These are phyloP conservation scores for Drosophila nigromelanica DNA, from an alignment of 1,140 invertebrate genomes.

Conservation along the genomic window DNA sequence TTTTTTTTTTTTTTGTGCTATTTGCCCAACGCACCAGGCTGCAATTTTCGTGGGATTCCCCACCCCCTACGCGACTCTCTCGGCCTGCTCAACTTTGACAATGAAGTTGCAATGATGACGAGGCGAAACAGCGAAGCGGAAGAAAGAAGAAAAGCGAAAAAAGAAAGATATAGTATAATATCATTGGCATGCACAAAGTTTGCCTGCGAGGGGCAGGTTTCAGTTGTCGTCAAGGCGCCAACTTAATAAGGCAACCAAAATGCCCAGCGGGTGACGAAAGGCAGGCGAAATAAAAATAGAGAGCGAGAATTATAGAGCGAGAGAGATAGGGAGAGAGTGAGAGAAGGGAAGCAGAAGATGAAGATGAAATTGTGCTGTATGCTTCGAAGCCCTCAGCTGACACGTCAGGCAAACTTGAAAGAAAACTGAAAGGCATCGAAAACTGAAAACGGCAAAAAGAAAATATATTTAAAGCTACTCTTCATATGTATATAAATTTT, in stretches of 20 bases:
- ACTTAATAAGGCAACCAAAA: conserved; percentile 75
- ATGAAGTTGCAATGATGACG: conserved; percentile 75
- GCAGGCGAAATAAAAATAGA: neutral
- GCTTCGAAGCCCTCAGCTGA: conserved; percentile 11
- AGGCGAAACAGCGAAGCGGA: conserved; percentile 23
- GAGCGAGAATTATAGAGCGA: neutral
- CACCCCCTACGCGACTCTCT: conserved; percentile 24
- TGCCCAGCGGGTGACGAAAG: conserved; percentile 52
- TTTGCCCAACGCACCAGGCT: conserved; percentile 30
- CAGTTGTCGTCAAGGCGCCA: conserved; percentile 63
- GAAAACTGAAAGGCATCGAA: neutral
- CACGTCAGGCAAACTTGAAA: neutral
- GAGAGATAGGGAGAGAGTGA: neutral
- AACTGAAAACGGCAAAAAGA: neutral
- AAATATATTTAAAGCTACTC: neutral
- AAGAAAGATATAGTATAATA: conserved; percentile 24
- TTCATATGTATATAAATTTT: neutral
- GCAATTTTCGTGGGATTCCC: conserved; percentile 39
- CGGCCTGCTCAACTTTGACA: conserved; percentile 65
- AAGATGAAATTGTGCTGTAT: conserved; percentile 15
- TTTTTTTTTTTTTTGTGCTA: conserved; percentile 1
- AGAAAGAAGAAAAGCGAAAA: conserved; percentile 16
- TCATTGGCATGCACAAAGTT: conserved; percentile 73
- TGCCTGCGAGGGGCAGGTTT: conserved; percentile 41
- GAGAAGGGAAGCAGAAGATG: too few relatives aligned